Base-by-base conservation (phyloP, 2,888 invertebrate genomes). In the Stratiomys singularior region DNA sequence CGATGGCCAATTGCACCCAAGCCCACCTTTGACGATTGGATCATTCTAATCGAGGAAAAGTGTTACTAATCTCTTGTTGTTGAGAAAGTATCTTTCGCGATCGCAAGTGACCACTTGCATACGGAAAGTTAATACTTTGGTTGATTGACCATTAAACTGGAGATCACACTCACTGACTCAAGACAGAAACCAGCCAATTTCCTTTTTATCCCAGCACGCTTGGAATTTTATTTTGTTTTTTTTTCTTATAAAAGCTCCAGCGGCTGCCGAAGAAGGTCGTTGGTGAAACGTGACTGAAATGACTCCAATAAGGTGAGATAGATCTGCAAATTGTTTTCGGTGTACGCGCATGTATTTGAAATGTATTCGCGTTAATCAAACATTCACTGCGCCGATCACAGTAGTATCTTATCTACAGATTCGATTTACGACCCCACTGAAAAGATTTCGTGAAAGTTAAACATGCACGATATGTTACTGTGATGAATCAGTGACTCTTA, bases 371-470 rank as follows among this genome's bases (percentile, higher is more conserved):
- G 52, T 52, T 52, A 9, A 52, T 52, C 52, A 13, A n/a, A 52
- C 18, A 18, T 52, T 52, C 18, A 13, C 18, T 52, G 15, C 15
- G 18, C 7, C 52, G 37, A 37, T 52, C 52, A 15, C 15, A 52
- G 18, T 9, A 44, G 9, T 9, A 13, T 52, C 15, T 52, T 52
- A n/a, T 52, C 52, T 52, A 4, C n/a, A 4, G 15, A 18, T 13
- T 52, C 18, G 18, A 52, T 52, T 13, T n/a, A 52, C 52, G 52
- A 52, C 4, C n/a, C 4, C 3, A 52, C 52, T 52, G 52, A 52
- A 52, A 52, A 52, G 52, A 18, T 18, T 52, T 52, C 52, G 52
- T n/a, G 52, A 52, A 52, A 52, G 52, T 52, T 52, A 52, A 52
- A 52, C 52, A 52, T 13, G 15, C 52, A 37, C 9, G 37, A 37